A percentile compares a stretch with the other conserved stretches of the same genome.
These are phyloP conservation scores for Drosophila antonietae DNA, from an alignment of 2,888 invertebrate species.

Conservation along the genomic window DNA sequence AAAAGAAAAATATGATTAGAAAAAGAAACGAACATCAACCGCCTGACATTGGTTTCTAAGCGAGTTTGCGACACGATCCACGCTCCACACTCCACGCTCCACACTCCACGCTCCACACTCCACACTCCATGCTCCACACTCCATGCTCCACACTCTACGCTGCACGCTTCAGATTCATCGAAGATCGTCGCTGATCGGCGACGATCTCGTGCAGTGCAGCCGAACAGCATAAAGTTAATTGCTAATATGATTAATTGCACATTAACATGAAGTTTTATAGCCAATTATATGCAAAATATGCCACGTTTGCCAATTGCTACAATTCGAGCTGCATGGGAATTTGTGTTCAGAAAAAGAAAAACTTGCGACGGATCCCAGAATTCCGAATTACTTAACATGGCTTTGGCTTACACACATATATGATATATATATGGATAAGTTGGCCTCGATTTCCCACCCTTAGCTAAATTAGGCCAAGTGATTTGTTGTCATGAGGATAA, in stretches of 20 bases:
- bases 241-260: constrained; percentile 83
- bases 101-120: constrained; percentile 23
- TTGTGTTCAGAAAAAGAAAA: neutral
- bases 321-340: constrained; percentile 59
- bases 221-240: constrained; percentile 81
- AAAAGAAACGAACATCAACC: constrained; percentile 3
- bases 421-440: neutral
- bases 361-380: neutral
- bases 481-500: too few relatives aligned
- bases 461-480: too few relatives aligned
- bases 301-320: constrained; percentile 64
- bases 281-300: constrained; percentile 82
- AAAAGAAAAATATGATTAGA: neutral
- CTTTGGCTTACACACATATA: neutral
- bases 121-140: neutral
- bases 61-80: constrained; percentile 70
- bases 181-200: constrained; percentile 51
- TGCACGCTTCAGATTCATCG: constrained; percentile 13
- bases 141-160: neutral
- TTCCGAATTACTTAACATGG: neutral
- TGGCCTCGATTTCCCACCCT: neutral
- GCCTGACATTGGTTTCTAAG: constrained; percentile 58
- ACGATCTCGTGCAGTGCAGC: constrained; percentile 79
- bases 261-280: constrained; percentile 84
- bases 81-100: constrained; percentile 24